Percentiles rank a stretch among this genome's conserved stretches.
phyloP scores from a whole-genome alignment of 1,140 invertebrate species.

The Drosophila santomea region DNA sequence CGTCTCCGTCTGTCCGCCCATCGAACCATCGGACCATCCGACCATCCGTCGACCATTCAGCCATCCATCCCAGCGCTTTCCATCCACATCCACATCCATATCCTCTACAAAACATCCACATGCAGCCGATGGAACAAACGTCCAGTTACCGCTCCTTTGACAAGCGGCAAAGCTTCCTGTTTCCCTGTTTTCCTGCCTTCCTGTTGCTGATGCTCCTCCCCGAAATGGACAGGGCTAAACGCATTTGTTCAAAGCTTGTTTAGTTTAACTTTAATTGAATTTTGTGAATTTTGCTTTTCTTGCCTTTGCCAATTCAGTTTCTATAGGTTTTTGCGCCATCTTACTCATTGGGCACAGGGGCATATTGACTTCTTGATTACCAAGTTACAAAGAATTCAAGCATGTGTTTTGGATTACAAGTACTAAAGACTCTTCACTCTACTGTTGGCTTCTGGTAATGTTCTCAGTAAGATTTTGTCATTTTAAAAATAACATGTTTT shows the following conservation, averaged over 20 bases:
- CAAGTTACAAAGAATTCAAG: neutral
- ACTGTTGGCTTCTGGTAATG: no score
- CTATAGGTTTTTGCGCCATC: constrained; percentile 35
- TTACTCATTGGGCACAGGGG: constrained; percentile 39
- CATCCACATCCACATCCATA: constrained; percentile 49
- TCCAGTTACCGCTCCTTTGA: constrained; percentile 72
- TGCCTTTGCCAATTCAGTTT: constrained; percentile 45
- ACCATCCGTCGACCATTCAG: constrained; percentile 65
- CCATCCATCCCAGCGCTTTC: constrained; percentile 33
- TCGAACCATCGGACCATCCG: constrained; percentile 48
- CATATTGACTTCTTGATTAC: constrained; percentile 30
- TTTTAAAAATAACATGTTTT: no score
- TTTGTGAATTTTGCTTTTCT: constrained; percentile 80
- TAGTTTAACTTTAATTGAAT: constrained; percentile 84
- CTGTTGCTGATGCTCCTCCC: constrained; percentile 21
- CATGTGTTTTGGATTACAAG: constrained; percentile 1
- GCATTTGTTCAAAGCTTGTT: constrained; percentile 83
- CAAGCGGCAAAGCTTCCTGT: constrained; percentile 71
- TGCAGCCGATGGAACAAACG: constrained; percentile 57
- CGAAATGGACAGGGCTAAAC: constrained; percentile 66
- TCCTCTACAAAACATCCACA: constrained; percentile 39
- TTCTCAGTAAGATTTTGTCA: no score
- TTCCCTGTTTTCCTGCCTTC: constrained; percentile 21
- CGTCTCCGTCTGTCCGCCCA: constrained; percentile 31
- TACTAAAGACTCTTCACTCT: no score